Evolutionary conservation across 2,113 vertebrate genomes (phyloP).

Genomic region (Plotosus lineatus): DNA sequence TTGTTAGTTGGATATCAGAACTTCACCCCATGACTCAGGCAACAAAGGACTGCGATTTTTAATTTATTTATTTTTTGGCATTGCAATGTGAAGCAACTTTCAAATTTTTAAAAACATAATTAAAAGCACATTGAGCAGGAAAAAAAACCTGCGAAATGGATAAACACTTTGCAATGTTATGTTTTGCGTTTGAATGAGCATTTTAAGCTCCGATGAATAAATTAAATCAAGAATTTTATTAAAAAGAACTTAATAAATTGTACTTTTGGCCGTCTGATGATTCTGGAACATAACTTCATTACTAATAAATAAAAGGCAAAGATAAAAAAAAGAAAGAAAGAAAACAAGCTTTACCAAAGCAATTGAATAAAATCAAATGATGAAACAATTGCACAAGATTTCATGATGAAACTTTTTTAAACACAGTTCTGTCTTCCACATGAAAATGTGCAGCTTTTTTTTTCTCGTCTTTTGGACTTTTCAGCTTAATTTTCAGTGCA

Average conservation of each 20-base stretch:
- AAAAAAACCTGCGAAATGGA: neutral
- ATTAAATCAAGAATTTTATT: neutral
- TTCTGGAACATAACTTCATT: neutral
- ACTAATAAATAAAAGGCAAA: neutral
- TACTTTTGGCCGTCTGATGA: neutral
- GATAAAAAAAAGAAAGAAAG: neutral
- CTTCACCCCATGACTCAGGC: too few relatives aligned
- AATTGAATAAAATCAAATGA: neutral
- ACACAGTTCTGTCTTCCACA: neutral
- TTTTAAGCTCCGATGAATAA: neutral
- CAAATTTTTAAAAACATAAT: too few relatives aligned
- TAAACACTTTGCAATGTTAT: neutral
- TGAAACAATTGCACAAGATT: neutral
- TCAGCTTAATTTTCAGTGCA: neutral
- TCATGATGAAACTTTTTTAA: neutral
- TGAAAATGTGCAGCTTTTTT: neutral
- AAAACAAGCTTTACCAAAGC: neutral
- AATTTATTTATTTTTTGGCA: too few relatives aligned
- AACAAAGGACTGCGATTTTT: too few relatives aligned
- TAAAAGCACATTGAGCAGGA: neutral
- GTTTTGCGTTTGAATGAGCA: neutral
- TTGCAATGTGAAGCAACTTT: too few relatives aligned
- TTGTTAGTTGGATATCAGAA: too few relatives aligned
- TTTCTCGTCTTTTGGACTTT: neutral
- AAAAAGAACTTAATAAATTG: neutral